Conservation (phyloP, 2,888 invertebrate genomes). For the Eilema sororculum region DNA sequence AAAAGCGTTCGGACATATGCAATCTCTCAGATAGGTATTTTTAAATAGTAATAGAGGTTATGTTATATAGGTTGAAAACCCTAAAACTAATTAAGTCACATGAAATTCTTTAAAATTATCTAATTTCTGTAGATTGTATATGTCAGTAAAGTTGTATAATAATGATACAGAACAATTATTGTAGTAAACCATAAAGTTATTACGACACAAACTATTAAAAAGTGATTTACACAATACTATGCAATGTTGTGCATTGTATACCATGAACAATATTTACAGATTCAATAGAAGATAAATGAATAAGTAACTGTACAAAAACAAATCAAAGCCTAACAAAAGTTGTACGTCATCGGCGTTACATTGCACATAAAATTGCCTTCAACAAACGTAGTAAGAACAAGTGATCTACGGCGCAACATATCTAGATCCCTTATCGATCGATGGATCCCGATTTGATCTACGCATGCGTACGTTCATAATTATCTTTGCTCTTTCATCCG, state of each 20-base stretch:
- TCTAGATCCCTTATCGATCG: constrained; percentile 83
- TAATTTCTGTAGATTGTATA: neutral
- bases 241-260: neutral
- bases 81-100: neutral
- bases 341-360: constrained; percentile 54
- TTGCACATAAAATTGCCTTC: constrained; percentile 66
- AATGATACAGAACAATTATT: neutral
- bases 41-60: neutral
- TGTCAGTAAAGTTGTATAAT: neutral
- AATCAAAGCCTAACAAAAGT: constrained; percentile 47
- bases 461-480: constrained; percentile 84
- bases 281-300: constrained; percentile 29
- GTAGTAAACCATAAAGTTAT: neutral
- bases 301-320: constrained; percentile 36
- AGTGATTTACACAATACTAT: neutral
- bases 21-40: neutral
- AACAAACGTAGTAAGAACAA: constrained; percentile 68
- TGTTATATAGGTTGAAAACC: neutral
- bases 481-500: constrained; percentile 83
- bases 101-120: neutral
- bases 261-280: neutral
- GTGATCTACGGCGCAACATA: constrained; percentile 69
- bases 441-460: constrained; percentile 84
- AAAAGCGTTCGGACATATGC: constrained; percentile 40
- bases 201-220: neutral